Conservation (phyloP, 2,113 vertebrate genomes). For the Oncorhynchus masou region DNA sequence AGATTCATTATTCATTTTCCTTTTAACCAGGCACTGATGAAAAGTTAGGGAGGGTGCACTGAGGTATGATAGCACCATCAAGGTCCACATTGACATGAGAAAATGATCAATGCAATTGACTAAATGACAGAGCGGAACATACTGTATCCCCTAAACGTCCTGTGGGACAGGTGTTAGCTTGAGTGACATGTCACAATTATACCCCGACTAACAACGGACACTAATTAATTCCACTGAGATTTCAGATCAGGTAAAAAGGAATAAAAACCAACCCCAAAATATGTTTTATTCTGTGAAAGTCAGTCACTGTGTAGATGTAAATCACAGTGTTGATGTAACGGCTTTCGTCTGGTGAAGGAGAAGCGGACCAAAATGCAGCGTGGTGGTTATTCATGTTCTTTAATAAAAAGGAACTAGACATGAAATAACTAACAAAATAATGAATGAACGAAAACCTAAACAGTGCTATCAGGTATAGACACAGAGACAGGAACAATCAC, state of each 20-base stretch:
- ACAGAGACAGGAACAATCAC: no score
- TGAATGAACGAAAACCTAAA: no score
- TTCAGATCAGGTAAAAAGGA: conserved; percentile 10
- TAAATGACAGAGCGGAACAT: neutral
- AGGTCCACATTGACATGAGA: neutral
- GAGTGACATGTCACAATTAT: no score
- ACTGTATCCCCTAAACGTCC: neutral
- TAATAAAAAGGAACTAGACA: no score
- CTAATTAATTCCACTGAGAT: conserved; percentile 21
- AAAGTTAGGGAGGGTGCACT: no score
- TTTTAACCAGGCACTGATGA: neutral
- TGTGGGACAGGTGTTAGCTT: conserved; percentile 12
- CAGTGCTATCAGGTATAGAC: no score
- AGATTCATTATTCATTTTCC: neutral
- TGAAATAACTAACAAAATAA: no score
- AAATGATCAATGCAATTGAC: conserved; percentile 1
- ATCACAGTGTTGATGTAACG: neutral
- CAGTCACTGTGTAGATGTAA: neutral
- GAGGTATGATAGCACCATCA: no score
- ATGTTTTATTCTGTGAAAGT: neutral
- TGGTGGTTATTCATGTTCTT: no score
- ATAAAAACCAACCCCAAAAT: neutral
- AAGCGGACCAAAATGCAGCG: no score
- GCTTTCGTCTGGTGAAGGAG: no score
- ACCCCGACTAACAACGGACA: neutral